Percentiles rank a stretch among this genome's conserved stretches.
These are phyloP conservation scores for Turnix velox DNA, from an alignment of 2,113 vertebrate species.

Conservation along the genomic window DNA sequence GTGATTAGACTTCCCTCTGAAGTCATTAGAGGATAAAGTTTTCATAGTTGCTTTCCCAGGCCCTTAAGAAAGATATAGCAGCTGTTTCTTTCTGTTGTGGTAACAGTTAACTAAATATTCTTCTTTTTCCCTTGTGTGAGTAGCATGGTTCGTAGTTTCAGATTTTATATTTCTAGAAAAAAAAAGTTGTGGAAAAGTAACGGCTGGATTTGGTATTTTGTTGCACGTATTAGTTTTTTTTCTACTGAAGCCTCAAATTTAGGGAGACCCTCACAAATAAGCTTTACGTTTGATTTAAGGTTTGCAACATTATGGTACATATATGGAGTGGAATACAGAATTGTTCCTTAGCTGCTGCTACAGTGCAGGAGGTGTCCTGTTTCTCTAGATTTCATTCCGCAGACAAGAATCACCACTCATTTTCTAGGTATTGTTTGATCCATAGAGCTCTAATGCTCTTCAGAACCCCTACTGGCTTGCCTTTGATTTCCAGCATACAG, in stretches of 20 bases:
- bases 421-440: background rate
- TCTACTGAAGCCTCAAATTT: background rate
- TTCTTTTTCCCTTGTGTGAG: background rate
- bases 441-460: background rate
- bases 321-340: background rate
- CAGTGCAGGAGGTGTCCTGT: background rate
- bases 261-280: background rate
- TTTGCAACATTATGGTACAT: background rate
- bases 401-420: background rate
- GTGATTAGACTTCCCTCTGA: background rate
- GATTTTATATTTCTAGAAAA: background rate
- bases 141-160: rapidly evolving
- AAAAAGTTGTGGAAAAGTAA: background rate
- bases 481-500: background rate
- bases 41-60: background rate
- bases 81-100: background rate
- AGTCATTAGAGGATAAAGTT: background rate
- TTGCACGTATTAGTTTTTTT: background rate
- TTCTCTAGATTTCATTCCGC: background rate
- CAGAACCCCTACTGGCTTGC: background rate
- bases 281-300: background rate
- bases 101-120: background rate
- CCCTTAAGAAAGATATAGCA: background rate
- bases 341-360: background rate
- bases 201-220: background rate